A percentile compares a stretch with the other conserved stretches of the same genome.
Evolutionary conservation across 2,113 vertebrate species (phyloP).

Genomic region (Vulpes lagopus): DNA sequence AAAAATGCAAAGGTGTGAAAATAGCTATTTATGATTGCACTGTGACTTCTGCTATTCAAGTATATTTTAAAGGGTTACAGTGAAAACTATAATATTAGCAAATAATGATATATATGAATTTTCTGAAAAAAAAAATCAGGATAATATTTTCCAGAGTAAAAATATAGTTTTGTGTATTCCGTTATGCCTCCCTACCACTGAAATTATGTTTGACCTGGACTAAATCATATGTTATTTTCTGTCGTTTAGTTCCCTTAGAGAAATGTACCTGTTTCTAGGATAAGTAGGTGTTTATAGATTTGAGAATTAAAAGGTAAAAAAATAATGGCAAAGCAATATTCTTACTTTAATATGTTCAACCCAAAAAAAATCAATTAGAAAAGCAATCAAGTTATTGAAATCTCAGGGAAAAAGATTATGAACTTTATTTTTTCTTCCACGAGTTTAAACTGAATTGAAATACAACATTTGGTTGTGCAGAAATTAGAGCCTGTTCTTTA

Average conservation of each 20-base stretch:
- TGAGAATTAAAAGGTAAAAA: slow-evolving; percentile 58
- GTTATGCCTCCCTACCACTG: not conserved
- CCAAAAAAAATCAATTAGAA: not conserved
- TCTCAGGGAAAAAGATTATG: not conserved
- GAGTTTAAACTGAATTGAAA: slow-evolving; percentile 54
- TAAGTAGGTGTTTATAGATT: not conserved
- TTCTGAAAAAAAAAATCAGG: slow-evolving; percentile 22
- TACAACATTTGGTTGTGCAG: not conserved
- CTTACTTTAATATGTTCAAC: slow-evolving; percentile 25
- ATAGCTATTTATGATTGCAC: not conserved
- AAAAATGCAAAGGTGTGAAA: not conserved
- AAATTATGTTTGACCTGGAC: slow-evolving; percentile 52
- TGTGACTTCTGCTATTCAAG: not conserved
- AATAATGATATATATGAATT: not conserved
- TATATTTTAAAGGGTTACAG: not conserved
- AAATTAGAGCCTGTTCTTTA: slow-evolving; percentile 18
- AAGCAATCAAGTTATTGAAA: slow-evolving; percentile 50
- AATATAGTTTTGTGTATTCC: not conserved
- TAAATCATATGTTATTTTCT: slow-evolving; percentile 33
- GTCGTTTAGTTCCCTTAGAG: not conserved
- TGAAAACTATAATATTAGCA: not conserved
- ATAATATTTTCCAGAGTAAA: slow-evolving; percentile 32
- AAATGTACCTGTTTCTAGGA: not conserved
- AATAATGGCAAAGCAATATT: slow-evolving; percentile 51
- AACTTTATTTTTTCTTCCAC: not conserved